Evolutionary conservation across 35 echinoderm and acorn worm genomes (phyloP).

Genomic region (Apostichopus parvimensis): DNA sequence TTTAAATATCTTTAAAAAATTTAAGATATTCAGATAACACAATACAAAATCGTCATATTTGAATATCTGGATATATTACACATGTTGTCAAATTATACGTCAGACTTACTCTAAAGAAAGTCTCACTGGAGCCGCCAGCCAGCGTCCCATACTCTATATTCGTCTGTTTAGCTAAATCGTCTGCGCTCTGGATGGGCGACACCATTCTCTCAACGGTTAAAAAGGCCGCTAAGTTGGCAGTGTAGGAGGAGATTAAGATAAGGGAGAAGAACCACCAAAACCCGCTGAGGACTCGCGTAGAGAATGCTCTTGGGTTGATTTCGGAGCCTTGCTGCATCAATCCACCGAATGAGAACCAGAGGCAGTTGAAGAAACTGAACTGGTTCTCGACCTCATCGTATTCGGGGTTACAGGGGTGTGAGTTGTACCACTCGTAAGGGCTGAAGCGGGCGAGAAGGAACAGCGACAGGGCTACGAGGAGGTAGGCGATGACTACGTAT

Average conservation of each 20-base stretch:
- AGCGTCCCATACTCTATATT: slow-evolving; percentile 92
- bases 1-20: not conserved
- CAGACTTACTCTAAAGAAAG: slow-evolving; percentile 82
- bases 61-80: not conserved
- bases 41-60: not conserved
- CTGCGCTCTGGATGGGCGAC: slow-evolving; percentile 82
- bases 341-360: slow-evolving; percentile 95
- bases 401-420: slow-evolving; percentile 91
- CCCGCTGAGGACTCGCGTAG: slow-evolving; percentile 79
- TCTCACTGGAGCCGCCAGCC: slow-evolving; percentile 72
- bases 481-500: slow-evolving; percentile 89
- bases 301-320: slow-evolving; percentile 86
- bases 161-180: slow-evolving; percentile 82
- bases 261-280: slow-evolving; percentile 98
- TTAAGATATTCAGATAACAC: not conserved
- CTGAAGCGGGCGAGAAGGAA: slow-evolving; percentile 88
- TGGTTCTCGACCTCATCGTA: slow-evolving; percentile 91
- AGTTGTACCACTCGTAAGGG: slow-evolving; percentile 97
- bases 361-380: slow-evolving; percentile 91
- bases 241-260: slow-evolving; percentile 90
- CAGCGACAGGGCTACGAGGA: slow-evolving; percentile 71
- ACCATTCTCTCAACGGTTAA: slow-evolving; percentile 91
- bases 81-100: not conserved
- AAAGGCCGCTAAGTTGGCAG: slow-evolving; percentile 94
- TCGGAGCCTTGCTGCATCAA: slow-evolving; percentile 96